Evolutionary conservation across 1,140 invertebrate genomes (phyloP).

Genomic region (Drosophila erecta): DNA sequence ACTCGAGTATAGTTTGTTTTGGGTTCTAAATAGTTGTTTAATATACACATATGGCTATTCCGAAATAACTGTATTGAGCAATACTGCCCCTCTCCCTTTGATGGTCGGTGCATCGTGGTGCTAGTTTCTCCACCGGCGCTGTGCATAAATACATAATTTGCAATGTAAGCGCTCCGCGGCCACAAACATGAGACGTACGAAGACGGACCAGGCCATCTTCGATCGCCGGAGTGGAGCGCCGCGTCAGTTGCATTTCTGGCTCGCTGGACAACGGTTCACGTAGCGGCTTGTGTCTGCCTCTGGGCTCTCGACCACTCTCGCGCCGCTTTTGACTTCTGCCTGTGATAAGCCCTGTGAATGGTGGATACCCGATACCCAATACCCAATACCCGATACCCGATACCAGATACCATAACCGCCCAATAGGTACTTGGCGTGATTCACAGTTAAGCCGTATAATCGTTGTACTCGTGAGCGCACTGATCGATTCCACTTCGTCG

Average conservation of each 20-base stretch:
- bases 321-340: constrained; percentile 20
- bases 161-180: constrained; percentile 38
- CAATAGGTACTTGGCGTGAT: constrained; percentile 51
- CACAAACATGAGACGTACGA: constrained; percentile 30
- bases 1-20: too few relatives aligned
- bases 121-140: constrained; percentile 17
- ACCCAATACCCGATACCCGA: constrained; percentile 13
- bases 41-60: too few relatives aligned
- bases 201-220: constrained; percentile 33
- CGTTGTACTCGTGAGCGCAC: constrained; percentile 75
- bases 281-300: constrained; percentile 56
- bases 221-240: constrained; percentile 35
- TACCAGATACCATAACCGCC: not conserved
- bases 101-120: not conserved
- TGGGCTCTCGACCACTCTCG: constrained; percentile 20
- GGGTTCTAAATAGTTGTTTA: too few relatives aligned
- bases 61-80: too few relatives aligned
- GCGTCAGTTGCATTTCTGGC: constrained; percentile 74
- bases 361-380: constrained; percentile 19
- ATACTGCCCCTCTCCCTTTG: too few relatives aligned
- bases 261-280: constrained; percentile 75
- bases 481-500: constrained; percentile 68
- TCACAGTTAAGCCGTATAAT: constrained; percentile 75
- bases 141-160: constrained; percentile 49
- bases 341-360: constrained; percentile 35